A percentile compares a stretch with the other conserved stretches of the same genome.
Evolutionary conservation across 2,888 invertebrate genomes (phyloP).

Genomic region (Ethmia dodecea): DNA sequence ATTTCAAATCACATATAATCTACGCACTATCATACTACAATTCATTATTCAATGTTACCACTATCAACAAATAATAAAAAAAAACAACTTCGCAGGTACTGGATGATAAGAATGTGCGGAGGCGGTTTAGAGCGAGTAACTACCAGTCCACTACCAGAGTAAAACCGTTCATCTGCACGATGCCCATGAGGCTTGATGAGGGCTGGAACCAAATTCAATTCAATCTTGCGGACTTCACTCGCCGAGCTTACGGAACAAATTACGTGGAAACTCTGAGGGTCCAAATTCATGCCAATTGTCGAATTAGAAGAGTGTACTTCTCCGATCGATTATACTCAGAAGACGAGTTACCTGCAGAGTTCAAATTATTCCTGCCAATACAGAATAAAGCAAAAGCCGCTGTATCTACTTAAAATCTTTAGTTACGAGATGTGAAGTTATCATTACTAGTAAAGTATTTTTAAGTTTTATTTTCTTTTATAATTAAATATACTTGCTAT

Average conservation of each 20-base stretch:
- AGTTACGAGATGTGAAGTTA: conserved; percentile 20
- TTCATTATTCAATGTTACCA: no score
- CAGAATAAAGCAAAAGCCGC: conserved; percentile 83
- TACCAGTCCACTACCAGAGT: conserved; percentile 96
- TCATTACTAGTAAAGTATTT: conserved; percentile 48
- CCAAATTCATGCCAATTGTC: conserved; percentile 97
- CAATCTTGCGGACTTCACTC: conserved; percentile 95
- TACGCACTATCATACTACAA: no score
- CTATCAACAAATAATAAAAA: background rate
- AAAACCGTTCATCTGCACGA: conserved; percentile 97
- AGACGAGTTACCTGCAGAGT: conserved; percentile 96
- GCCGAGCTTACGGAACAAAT: conserved; percentile 96
- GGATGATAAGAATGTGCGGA: conserved; percentile 95
- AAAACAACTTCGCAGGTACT: conserved; percentile 87
- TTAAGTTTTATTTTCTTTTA: conserved; percentile 50
- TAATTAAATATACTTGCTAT: conserved; percentile 35
- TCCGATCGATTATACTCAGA: conserved; percentile 95
- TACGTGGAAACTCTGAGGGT: conserved; percentile 94
- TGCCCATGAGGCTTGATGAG: conserved; percentile 96
- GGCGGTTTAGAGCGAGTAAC: conserved; percentile 94
- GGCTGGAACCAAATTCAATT: conserved; percentile 98
- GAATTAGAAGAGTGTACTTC: conserved; percentile 93
- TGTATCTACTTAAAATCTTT: conserved; percentile 57
- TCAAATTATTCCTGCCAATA: conserved; percentile 96
- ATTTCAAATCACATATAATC: no score